A percentile compares a stretch with the other conserved stretches of the same genome.
phyloP scores from a whole-genome alignment of 2,888 invertebrate species.

The Dione juno region DNA sequence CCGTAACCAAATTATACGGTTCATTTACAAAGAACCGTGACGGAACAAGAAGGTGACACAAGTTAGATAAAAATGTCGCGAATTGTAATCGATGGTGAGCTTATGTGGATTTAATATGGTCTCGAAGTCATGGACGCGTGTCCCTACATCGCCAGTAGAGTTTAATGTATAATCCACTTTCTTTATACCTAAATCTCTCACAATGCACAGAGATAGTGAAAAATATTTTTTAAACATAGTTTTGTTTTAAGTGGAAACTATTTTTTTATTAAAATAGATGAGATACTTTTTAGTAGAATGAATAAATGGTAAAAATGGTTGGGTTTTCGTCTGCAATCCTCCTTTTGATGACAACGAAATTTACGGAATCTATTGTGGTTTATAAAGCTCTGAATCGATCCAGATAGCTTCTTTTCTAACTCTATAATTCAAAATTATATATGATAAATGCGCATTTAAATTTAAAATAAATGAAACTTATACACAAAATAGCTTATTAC shows the following conservation, averaged over 20 bases:
- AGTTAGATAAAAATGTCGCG: constrained; percentile 61
- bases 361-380: constrained; percentile 35
- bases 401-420: constrained; percentile 28
- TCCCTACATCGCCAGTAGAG: constrained; percentile 66
- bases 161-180: constrained; percentile 75
- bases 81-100: constrained; percentile 70
- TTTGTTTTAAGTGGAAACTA: background rate
- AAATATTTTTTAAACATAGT: background rate
- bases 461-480: too few species aligned
- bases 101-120: constrained; percentile 77
- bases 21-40: constrained; percentile 17
- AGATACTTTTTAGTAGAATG: too few species aligned
- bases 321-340: constrained; percentile 23
- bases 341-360: constrained; percentile 32
- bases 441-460: too few species aligned
- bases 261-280: too few species aligned
- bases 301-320: too few species aligned
- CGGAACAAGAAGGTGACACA: constrained; percentile 47
- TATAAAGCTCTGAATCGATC: constrained; percentile 29
- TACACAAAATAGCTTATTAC: too few species aligned
- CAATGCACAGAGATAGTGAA: background rate
- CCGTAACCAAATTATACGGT: constrained; percentile 3
- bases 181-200: constrained; percentile 68
- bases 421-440: constrained; percentile 20
- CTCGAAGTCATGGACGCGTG: constrained; percentile 66